Conservation (phyloP, 2,113 vertebrate genomes). For the Pholis gunnellus region DNA sequence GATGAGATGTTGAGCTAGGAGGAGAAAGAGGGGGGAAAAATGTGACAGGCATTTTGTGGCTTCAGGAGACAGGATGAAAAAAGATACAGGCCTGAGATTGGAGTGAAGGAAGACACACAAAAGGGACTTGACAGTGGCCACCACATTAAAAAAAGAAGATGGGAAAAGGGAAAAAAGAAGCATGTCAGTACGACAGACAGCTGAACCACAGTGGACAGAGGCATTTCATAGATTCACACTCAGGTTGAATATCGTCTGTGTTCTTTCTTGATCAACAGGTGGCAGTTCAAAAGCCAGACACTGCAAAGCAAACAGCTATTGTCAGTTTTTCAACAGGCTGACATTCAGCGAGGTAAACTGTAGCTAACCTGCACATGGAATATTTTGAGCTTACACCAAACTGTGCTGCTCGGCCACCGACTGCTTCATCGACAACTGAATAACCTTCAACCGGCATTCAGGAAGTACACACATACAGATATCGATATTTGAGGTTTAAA, state of each 20-base stretch:
- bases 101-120: constrained; percentile 43
- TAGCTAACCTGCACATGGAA: no score
- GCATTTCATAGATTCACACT: constrained; percentile 3
- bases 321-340: constrained; percentile 10
- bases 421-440: neutral
- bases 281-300: constrained; percentile 11
- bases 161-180: constrained; percentile 27
- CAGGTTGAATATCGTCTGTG: constrained; percentile 4
- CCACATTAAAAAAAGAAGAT: constrained; percentile 35
- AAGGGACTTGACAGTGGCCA: constrained; percentile 27
- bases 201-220: constrained; percentile 13
- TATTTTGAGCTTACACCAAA: neutral
- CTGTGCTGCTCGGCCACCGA: neutral
- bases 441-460: neutral
- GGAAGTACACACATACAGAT: neutral
- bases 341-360: neutral
- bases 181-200: constrained; percentile 8
- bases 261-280: constrained; percentile 3
- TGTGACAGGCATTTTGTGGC: constrained; percentile 52
- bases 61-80: constrained; percentile 47
- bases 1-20: constrained; percentile 51
- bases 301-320: neutral
- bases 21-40: neutral
- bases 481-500: neutral
- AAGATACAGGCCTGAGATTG: constrained; percentile 42